These are phyloP conservation scores for Agraylea sexmaculata DNA, from an alignment of 1,140 invertebrate genomes.

Conservation along the genomic window DNA sequence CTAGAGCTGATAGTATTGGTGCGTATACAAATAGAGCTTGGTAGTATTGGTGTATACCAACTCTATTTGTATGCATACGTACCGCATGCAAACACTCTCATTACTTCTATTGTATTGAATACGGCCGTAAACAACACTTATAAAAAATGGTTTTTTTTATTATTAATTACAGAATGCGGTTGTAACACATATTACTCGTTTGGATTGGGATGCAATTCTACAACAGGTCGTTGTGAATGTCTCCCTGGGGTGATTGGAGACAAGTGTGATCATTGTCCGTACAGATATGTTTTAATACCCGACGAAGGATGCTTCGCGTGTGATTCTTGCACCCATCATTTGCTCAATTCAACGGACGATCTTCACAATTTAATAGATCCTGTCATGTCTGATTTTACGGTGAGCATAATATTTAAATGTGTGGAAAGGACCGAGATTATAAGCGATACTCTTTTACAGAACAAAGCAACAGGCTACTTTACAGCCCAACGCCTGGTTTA, in stretches of 20 bases:
- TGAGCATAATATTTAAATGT: conserved; percentile 27
- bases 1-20: no score
- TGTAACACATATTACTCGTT: conserved; percentile 81
- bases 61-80: no score
- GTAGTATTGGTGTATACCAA: no score
- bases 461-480: conserved; percentile 62
- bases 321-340: conserved; percentile 76
- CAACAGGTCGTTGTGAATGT: conserved; percentile 89
- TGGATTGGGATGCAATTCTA: conserved; percentile 76
- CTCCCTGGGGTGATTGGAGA: conserved; percentile 89
- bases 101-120: no score
- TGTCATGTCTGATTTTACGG: conserved; percentile 56
- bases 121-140: no score
- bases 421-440: no score
- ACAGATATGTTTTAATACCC: conserved; percentile 54
- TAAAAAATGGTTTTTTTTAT: conserved; percentile 8
- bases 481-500: conserved; percentile 62
- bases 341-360: conserved; percentile 78
- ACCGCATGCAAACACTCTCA: no score
- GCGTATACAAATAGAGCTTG: no score
- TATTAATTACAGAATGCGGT: conserved; percentile 51
- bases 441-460: conserved; percentile 40
- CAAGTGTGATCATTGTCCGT: conserved; percentile 88
- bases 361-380: conserved; percentile 51
- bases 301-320: conserved; percentile 68